A percentile compares a stretch with the other conserved stretches of the same genome.
Conservation (phyloP, 2,888 invertebrate species). For the Eretmocerus hayati region DNA sequence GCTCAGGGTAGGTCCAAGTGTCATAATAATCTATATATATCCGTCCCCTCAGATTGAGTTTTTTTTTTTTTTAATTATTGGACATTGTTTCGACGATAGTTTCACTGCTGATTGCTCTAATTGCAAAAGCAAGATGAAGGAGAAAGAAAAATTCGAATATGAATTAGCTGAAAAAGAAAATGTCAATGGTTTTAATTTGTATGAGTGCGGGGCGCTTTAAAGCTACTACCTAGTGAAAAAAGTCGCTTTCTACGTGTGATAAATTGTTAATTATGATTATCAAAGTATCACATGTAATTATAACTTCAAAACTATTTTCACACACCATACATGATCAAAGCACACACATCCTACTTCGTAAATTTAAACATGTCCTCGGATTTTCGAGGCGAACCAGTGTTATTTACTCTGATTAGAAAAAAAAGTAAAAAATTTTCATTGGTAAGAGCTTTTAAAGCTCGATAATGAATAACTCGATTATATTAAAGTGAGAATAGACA, state of each 20-base stretch:
- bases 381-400: too few relatives aligned
- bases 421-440: constrained; percentile 17
- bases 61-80: constrained; percentile 25
- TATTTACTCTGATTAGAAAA: too few relatives aligned
- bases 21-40: constrained; percentile 43
- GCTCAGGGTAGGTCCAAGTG: constrained; percentile 35
- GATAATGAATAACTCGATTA: constrained; percentile 16
- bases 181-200: constrained; percentile 31
- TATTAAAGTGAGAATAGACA: constrained; percentile 19
- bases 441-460: constrained; percentile 22
- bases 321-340: constrained; percentile 18
- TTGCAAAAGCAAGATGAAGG: not conserved
- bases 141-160: constrained; percentile 1
- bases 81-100: constrained; percentile 29
- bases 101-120: constrained; percentile 33
- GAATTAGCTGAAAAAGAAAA: constrained; percentile 4
- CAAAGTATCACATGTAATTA: constrained; percentile 20
- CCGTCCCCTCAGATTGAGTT: constrained; percentile 45
- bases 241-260: constrained; percentile 36
- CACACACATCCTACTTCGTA: constrained; percentile 18
- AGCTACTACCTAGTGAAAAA: constrained; percentile 33
- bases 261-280: constrained; percentile 25
- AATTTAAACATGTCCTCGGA: too few relatives aligned
- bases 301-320: constrained; percentile 22
- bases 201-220: constrained; percentile 44